phyloP scores from a whole-genome alignment of 2,113 vertebrate genomes.

The Hypocryptadius cinnamomeus region DNA sequence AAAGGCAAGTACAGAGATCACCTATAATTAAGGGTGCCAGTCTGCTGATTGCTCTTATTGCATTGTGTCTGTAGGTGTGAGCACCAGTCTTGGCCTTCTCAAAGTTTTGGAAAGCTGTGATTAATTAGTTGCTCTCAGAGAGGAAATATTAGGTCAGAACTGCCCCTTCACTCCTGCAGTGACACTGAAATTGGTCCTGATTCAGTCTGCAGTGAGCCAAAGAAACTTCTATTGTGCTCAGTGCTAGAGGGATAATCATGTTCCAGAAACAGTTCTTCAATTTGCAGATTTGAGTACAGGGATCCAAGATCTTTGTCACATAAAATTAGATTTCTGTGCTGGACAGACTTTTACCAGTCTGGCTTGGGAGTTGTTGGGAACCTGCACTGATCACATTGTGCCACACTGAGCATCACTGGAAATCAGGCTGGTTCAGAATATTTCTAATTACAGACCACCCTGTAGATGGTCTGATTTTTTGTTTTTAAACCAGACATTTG shows the following conservation, averaged over 20 bases:
- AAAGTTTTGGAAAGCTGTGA: not conserved
- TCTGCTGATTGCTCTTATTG: not conserved
- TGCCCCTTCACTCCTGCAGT: not conserved
- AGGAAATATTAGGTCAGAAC: not conserved
- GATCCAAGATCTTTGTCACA: not conserved
- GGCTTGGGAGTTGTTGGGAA: not conserved
- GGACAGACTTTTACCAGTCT: not conserved
- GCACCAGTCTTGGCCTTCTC: not conserved
- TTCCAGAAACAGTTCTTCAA: not conserved
- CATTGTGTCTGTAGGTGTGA: not conserved
- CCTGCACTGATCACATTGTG: not conserved
- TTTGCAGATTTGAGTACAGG: not conserved
- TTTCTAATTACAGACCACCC: not conserved
- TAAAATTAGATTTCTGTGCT: not conserved
- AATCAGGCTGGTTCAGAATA: not conserved
- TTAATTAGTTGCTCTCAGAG: not conserved
- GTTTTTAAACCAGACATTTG: not conserved
- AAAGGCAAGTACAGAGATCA: conserved; percentile 78
- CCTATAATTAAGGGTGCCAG: not conserved
- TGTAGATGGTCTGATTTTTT: not conserved
- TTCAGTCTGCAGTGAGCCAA: not conserved
- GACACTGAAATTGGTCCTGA: not conserved
- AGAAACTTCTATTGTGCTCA: not conserved
- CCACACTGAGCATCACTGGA: not conserved
- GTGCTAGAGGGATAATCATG: not conserved